Base-by-base conservation (phyloP, 2,888 invertebrate genomes). In the Dicycla oo region DNA sequence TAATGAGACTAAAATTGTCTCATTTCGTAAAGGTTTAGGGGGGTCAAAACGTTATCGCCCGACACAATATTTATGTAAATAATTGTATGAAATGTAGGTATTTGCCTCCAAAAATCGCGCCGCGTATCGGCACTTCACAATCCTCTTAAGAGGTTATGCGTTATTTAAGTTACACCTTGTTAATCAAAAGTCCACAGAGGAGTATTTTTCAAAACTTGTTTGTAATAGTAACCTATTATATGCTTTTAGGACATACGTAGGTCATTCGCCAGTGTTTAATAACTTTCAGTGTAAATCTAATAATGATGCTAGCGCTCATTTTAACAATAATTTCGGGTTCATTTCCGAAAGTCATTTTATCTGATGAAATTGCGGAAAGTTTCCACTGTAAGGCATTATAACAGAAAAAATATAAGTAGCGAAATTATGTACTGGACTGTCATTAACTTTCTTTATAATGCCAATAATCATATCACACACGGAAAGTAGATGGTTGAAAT, bases 391-490 rank as follows among this genome's bases (percentile, higher is more conserved):
- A 73, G 26, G 11, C 20, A n/a, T n/a, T 58, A 61, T 11, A 47
- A 61, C 20, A 70, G 30, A 57, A 69, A 53, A 78, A 61, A 53
- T 43, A 3, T 26, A n/a, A n/a, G n/a, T n/a, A 10, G 56, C 20
- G 13, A 60, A 67, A 81, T 78, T 72, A 69, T 62, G 15, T 63
- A 58, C 56, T 40, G 49, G 30, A 2, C 34, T 20, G 18, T 38
- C 15, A 71, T 85, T 77, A 80, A 66, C 49, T 79, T 84, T 82
- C 80, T 56, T 58, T 43, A 34, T 73, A 85, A 82, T 77, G 60
- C 10, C 72, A 79, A 76, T 84, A 83, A 85, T 85, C 70, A 80
- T 75, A 71, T 62, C 57, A 54, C 75, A 78, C 66, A 72, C 69
- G 63, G 40, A 71, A 70, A 69, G 49, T 47, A 54, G 15, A 61